phyloP scores from a whole-genome alignment of 1,140 invertebrate genomes.

The Microvelia longipes region DNA sequence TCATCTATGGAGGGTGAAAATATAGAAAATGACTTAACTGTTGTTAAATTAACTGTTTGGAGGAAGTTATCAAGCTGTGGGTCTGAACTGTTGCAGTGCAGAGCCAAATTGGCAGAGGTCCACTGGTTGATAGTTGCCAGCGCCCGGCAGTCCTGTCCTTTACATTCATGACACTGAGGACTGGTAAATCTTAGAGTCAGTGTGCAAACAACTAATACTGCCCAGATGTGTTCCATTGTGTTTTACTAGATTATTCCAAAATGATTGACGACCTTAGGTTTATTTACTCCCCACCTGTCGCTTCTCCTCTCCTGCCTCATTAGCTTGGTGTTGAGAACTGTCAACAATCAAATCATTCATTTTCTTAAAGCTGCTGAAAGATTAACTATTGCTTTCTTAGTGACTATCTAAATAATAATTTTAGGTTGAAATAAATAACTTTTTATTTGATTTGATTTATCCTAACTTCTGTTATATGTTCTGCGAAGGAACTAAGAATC shows the following conservation, averaged over 20 bases:
- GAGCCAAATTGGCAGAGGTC: background rate
- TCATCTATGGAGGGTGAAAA: background rate
- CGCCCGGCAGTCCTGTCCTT: background rate
- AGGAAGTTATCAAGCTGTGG: background rate
- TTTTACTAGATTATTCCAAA: background rate
- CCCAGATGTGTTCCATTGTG: background rate
- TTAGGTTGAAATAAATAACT: too few species aligned
- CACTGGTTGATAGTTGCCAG: background rate
- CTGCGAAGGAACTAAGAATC: too few species aligned
- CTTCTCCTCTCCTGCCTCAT: background rate
- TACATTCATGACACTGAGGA: background rate
- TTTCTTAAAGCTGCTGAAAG: too few species aligned
- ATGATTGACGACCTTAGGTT: background rate
- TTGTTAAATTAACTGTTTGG: constrained; percentile 1
- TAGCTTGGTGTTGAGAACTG: background rate
- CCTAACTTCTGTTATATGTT: too few species aligned
- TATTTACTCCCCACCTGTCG: background rate
- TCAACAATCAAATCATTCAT: background rate
- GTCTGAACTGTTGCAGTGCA: background rate
- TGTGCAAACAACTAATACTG: background rate
- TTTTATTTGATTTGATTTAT: too few species aligned
- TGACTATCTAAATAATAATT: too few species aligned
- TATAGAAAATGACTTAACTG: background rate
- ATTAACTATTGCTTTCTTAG: too few species aligned
- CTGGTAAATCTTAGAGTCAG: background rate